Conservation (phyloP, 2,797 vertebrate species). For the Coregonus suidteri region DNA sequence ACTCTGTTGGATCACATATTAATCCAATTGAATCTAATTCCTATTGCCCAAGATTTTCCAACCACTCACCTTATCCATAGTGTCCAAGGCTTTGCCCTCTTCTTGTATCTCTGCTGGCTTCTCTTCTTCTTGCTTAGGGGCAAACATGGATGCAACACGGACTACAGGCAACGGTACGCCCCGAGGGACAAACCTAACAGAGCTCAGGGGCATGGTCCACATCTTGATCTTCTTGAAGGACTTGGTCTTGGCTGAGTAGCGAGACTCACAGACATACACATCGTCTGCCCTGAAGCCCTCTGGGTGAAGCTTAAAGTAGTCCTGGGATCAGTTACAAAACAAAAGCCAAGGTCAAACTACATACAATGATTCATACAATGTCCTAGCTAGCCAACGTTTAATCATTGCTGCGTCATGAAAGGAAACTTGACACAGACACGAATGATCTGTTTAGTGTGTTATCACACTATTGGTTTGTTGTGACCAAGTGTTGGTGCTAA, state of each 20-base stretch:
- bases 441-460: too few relatives aligned
- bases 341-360: neutral
- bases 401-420: too few relatives aligned
- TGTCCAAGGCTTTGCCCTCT: conserved; percentile 81
- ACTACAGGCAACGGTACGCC: conserved; percentile 93
- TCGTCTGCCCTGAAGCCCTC: conserved; percentile 93
- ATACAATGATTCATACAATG: neutral
- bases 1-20: neutral
- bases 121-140: conserved; percentile 87
- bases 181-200: conserved; percentile 89
- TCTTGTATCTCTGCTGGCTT: conserved; percentile 82
- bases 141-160: conserved; percentile 96
- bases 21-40: neutral
- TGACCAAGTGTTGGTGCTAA: too few relatives aligned
- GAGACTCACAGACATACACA: conserved; percentile 95
- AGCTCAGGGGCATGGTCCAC: conserved; percentile 96
- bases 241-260: conserved; percentile 97
- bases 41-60: neutral
- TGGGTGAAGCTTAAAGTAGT: conserved; percentile 96
- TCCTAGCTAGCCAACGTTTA: too few relatives aligned
- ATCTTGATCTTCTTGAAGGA: conserved; percentile 99
- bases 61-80: conserved; percentile 85
- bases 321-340: conserved; percentile 68
- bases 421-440: too few relatives aligned
- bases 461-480: too few relatives aligned